phyloP scores from a whole-genome alignment of 2,888 invertebrate species.

The Blastobasis adustella region DNA sequence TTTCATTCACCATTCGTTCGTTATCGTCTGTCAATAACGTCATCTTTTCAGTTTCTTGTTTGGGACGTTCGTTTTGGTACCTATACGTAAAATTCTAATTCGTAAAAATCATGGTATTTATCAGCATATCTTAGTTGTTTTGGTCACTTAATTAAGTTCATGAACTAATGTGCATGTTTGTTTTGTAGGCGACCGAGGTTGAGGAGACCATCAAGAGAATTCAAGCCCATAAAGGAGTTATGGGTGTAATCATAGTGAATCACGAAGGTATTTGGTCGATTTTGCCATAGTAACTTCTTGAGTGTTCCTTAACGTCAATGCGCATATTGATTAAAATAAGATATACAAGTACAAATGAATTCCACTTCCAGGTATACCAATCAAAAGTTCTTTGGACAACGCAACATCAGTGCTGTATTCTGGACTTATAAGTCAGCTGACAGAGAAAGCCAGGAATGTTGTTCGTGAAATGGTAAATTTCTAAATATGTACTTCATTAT shows the following conservation, averaged over 20 bases:
- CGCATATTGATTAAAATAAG: too few relatives aligned
- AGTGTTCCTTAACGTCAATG: not conserved
- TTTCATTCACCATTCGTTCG: too few relatives aligned
- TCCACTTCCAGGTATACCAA: conserved; percentile 82
- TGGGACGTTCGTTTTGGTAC: too few relatives aligned
- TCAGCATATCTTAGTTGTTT: not conserved
- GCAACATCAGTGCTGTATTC: conserved; percentile 97
- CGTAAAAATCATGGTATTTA: conserved; percentile 17
- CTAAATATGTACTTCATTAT: too few relatives aligned
- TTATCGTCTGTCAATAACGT: too few relatives aligned
- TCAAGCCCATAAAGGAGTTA: conserved; percentile 97
- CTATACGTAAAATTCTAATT: too few relatives aligned
- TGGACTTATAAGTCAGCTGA: conserved; percentile 91
- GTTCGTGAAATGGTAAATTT: conserved; percentile 86
- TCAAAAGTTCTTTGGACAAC: conserved; percentile 94
- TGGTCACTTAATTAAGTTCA: not conserved
- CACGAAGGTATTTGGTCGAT: conserved; percentile 87
- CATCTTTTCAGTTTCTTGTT: too few relatives aligned
- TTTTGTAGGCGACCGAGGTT: conserved; percentile 85
- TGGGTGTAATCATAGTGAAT: conserved; percentile 97
- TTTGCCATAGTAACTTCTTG: conserved; percentile 9
- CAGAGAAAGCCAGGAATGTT: conserved; percentile 94
- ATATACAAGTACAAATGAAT: too few relatives aligned
- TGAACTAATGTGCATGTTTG: conserved; percentile 3
- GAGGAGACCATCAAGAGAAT: conserved; percentile 99